Conservation (phyloP, 2,888 invertebrate genomes). For the Phytoseiulus persimilis region DNA sequence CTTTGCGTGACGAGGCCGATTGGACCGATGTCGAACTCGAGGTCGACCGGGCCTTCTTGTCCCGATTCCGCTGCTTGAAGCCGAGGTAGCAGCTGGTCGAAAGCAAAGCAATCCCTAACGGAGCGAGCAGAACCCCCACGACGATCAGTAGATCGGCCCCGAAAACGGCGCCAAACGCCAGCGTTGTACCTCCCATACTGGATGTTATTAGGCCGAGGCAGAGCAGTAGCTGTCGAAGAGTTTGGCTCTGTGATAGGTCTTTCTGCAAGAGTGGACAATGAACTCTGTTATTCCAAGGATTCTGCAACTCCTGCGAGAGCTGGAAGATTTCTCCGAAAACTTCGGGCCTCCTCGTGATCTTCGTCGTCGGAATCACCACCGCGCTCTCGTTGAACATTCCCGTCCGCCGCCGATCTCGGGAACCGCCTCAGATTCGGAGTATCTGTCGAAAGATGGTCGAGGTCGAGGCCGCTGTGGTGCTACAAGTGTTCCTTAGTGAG, state of each 20-base stretch:
- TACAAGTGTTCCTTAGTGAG: not conserved
- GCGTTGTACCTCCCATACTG: not conserved
- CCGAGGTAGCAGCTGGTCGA: not conserved
- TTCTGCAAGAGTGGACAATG: not conserved
- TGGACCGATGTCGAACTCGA: not conserved
- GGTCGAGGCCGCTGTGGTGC: not conserved
- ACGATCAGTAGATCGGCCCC: not conserved
- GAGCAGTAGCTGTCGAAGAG: not conserved
- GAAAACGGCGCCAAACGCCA: not conserved
- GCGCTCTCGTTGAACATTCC: no score
- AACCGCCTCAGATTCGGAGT: not conserved
- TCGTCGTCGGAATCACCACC: no score
- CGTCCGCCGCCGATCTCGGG: no score
- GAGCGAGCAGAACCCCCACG: not conserved
- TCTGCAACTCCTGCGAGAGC: no score
- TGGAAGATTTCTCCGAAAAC: no score
- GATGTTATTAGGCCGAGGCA: not conserved
- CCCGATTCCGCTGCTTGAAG: not conserved
- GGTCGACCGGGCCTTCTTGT: not conserved
- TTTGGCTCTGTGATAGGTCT: not conserved
- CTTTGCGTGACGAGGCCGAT: constrained; percentile 10
- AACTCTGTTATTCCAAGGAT: no score
- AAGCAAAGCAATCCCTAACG: not conserved
- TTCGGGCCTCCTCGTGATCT: no score
- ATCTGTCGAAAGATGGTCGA: not conserved